Conservation (phyloP, 1,140 invertebrate genomes). For the Diachasma alloeum region DNA sequence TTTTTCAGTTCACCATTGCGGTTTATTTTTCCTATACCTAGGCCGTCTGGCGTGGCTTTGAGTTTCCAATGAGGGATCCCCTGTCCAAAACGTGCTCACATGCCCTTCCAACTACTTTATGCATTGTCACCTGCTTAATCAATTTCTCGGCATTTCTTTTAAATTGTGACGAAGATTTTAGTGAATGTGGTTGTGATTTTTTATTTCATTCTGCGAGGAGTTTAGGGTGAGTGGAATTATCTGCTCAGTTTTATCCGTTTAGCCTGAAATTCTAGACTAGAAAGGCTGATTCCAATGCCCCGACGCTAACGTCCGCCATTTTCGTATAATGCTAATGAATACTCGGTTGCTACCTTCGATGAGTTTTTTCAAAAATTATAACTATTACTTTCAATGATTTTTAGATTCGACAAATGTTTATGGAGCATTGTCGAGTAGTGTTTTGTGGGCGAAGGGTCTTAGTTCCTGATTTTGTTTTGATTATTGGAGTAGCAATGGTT, state of each 20-base stretch:
- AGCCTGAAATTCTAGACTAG: not conserved
- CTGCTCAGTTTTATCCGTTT: not conserved
- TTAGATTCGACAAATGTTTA: not conserved
- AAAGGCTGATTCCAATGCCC: not conserved
- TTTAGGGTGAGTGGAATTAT: not conserved
- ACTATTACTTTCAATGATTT: not conserved
- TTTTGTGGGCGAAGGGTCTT: not conserved
- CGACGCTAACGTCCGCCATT: conserved; percentile 6
- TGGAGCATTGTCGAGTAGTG: not conserved
- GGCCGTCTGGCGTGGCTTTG: not conserved
- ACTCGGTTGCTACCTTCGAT: not conserved
- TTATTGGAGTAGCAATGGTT: not conserved
- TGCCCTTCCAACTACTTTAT: not conserved
- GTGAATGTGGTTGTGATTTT: not conserved
- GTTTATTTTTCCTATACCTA: not conserved
- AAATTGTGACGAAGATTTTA: not conserved
- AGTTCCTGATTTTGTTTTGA: not conserved
- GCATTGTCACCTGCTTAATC: not conserved
- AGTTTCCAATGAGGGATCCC: not conserved
- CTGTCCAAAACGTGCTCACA: not conserved
- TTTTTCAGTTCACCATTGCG: not conserved
- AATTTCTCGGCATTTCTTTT: not conserved
- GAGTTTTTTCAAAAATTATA: not conserved
- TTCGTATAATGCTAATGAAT: not conserved
- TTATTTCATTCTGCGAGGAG: not conserved